phyloP scores from a whole-genome alignment of 2,797 vertebrate genomes.

The Ataeniobius toweri region DNA sequence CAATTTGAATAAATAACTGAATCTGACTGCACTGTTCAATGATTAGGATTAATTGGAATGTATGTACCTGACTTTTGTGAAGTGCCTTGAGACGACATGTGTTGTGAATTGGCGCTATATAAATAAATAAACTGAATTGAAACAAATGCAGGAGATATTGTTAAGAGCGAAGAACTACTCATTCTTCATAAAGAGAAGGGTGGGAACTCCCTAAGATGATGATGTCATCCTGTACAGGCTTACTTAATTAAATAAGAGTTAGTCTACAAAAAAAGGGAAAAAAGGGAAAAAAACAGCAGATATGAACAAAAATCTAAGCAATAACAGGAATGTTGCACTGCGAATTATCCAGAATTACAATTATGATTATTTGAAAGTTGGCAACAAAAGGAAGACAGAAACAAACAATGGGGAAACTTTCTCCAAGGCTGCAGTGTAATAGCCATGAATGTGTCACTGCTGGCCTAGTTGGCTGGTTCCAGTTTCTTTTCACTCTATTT shows the following conservation, averaged over 20 bases:
- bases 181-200: slow-evolving; percentile 29
- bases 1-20: no score
- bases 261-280: neutral
- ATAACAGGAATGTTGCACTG: slow-evolving; percentile 59
- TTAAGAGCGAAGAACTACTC: slow-evolving; percentile 18
- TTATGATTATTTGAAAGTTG: neutral
- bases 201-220: slow-evolving; percentile 60
- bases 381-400: slow-evolving; percentile 6
- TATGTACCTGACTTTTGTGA: no score
- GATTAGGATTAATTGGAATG: no score
- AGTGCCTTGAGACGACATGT: no score
- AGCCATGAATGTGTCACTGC: slow-evolving; percentile 51
- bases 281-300: no score
- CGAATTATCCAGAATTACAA: neutral
- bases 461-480: slow-evolving; percentile 65
- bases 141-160: slow-evolving; percentile 27
- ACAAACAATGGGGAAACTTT: slow-evolving; percentile 23
- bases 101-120: no score
- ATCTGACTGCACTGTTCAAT: no score
- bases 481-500: slow-evolving; percentile 56
- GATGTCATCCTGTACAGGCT: slow-evolving; percentile 48
- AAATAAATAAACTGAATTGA: no score
- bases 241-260: slow-evolving; percentile 32
- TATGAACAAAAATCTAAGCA: slow-evolving; percentile 27
- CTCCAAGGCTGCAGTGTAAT: slow-evolving; percentile 39